These are phyloP conservation scores for Toxotes lorentzi DNA, from an alignment of 2,797 vertebrate genomes.

Conservation along the genomic window DNA sequence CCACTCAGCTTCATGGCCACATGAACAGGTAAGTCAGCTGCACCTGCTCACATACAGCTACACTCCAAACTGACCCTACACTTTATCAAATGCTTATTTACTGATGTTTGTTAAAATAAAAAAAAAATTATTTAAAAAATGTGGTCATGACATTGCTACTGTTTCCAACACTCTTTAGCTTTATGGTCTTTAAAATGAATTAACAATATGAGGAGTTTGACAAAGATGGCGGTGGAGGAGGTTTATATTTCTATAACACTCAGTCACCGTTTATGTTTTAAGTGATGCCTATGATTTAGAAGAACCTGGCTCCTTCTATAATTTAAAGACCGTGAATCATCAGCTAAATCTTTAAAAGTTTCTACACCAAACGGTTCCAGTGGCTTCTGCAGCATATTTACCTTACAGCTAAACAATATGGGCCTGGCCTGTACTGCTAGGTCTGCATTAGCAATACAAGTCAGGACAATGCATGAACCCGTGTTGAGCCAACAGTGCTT, in stretches of 20 bases:
- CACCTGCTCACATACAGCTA: constrained; percentile 8
- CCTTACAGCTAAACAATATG: constrained; percentile 76
- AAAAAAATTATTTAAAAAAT: not conserved
- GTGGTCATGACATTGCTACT: not conserved
- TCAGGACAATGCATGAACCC: constrained; percentile 76
- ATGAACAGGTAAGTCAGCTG: constrained; percentile 68
- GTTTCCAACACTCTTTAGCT: no score
- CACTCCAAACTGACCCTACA: not conserved
- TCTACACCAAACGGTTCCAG: constrained; percentile 67
- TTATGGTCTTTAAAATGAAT: not conserved
- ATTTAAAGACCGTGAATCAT: constrained; percentile 22
- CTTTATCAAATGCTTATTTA: not conserved
- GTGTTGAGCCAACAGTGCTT: constrained; percentile 77
- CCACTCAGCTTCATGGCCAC: constrained; percentile 24
- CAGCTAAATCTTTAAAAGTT: constrained; percentile 41
- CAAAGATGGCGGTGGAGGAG: no score
- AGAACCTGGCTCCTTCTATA: not conserved
- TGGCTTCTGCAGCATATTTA: constrained; percentile 74
- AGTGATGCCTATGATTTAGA: not conserved
- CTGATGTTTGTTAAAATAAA: no score
- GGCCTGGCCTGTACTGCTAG: constrained; percentile 73
- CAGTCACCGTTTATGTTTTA: not conserved
- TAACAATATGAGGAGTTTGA: not conserved
- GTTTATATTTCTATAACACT: not conserved
- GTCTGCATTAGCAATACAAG: constrained; percentile 81